Evolutionary conservation across 1,140 invertebrate genomes (phyloP).

Genomic region (Formica exsecta): DNA sequence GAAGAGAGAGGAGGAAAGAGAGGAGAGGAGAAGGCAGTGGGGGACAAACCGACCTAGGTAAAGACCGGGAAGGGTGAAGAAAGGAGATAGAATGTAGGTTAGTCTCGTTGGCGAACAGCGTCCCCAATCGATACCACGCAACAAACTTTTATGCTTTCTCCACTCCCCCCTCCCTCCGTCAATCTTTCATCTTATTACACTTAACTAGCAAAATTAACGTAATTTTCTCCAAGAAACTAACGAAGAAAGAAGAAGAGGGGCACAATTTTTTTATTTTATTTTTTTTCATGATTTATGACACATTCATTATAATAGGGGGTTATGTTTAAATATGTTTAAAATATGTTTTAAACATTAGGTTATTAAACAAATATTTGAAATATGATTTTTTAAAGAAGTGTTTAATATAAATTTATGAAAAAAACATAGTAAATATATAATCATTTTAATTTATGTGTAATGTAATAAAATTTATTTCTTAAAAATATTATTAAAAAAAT

Average conservation of each 20-base stretch:
- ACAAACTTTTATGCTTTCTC: constrained; percentile 63
- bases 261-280: background rate
- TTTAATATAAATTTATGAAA: too few species aligned
- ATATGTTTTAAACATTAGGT: too few species aligned
- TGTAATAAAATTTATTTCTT: too few species aligned
- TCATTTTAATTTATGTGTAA: too few species aligned
- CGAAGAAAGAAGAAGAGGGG: background rate
- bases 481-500: too few species aligned
- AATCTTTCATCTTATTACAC: constrained; percentile 3
- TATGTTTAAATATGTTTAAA: too few species aligned
- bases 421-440: too few species aligned
- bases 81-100: constrained; percentile 82
- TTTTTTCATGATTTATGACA: background rate
- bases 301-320: background rate
- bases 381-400: too few species aligned
- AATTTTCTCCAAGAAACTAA: background rate
- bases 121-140: constrained; percentile 85
- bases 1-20: constrained; percentile 11
- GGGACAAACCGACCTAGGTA: constrained; percentile 48
- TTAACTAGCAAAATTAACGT: background rate
- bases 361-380: too few species aligned
- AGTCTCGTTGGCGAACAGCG: constrained; percentile 83
- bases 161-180: background rate
- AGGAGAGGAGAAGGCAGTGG: too few species aligned
- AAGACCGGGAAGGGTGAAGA: constrained; percentile 65